Evolutionary conservation across 2,888 invertebrate genomes (phyloP), one percentile per base, ranked within the genome.

Genomic region (Tetranychus truncatus): DNA sequence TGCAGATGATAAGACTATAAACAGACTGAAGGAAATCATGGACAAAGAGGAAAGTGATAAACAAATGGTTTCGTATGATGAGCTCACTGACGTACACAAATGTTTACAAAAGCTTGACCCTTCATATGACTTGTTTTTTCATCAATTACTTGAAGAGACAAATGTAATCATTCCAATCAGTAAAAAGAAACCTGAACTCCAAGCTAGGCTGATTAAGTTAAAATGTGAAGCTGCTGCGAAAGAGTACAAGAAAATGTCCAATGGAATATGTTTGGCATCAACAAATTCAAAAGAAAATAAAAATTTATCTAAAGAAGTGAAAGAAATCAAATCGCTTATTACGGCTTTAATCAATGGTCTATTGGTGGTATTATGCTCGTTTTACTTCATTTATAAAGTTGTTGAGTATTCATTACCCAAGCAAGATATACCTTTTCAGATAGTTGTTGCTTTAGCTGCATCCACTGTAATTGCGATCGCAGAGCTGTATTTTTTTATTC

Each of bases 331-430:
- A 45, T 74, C 78, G 55, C 77, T 78, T 71, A 45, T 79, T 45
- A 90, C 95, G 80, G 93, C 93, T 1, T 89, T 96, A 73, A 87
- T 89, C 44, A 96, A 97, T 82, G 95, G 96, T 81, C 85, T 96
- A n/a, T 85, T 96, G 78, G 95, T 96, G 1, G 91, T 97, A 66
- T 88, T 89, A 75, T 92, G 95, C 77, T 94, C 95, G n/a, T 97
- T 97, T 84, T 87, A 89, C 20, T 96, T 97, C 86, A 95, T 95
- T 76, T 96, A 95, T 83, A 86, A 89, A 81, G 95, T 94, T 1
- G 85, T 94, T 46, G 91, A 95, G 81, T 86, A 92, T 81, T 88
- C 92, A 81, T 84, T 91, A 74, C 92, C 91, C 5, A 77, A 86
- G 77, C 84, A 92, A 77, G 91, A 92, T 80, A 89, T 94, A 34